Conservation (phyloP, 2,888 invertebrate genomes). For the Chymomyza procnemis region DNA sequence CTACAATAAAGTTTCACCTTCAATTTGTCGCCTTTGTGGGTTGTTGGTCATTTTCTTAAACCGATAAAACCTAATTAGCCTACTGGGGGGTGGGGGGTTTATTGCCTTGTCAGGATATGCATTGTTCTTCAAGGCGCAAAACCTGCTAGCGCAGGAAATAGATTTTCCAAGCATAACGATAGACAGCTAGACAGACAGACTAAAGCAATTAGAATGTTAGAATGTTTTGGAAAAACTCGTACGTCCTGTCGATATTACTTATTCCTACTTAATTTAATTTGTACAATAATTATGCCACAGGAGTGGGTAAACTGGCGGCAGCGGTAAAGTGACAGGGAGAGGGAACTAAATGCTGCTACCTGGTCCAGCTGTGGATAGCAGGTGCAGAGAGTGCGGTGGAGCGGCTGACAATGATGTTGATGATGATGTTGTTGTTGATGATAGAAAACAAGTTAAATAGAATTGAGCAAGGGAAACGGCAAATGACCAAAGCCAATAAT, state of each 20-base stretch:
- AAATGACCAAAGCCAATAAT: slow-evolving; percentile 64
- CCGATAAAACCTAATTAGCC: slow-evolving; percentile 55
- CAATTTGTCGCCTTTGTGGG: slow-evolving; percentile 13
- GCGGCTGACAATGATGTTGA: slow-evolving; percentile 13
- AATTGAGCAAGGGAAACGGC: slow-evolving; percentile 4
- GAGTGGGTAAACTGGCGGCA: slow-evolving; percentile 13
- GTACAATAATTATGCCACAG: slow-evolving; percentile 35
- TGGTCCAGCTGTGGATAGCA: slow-evolving; percentile 37
- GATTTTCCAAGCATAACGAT: neutral
- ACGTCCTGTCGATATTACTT: slow-evolving; percentile 46
- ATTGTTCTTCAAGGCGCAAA: slow-evolving; percentile 38
- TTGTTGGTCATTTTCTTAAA: slow-evolving; percentile 18
- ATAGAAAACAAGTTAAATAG: neutral
- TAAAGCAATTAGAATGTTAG: slow-evolving; percentile 62
- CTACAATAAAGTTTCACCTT: neutral
- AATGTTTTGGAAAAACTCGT: slow-evolving; percentile 42
- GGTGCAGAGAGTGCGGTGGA: slow-evolving; percentile 2
- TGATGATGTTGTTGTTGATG: neutral
- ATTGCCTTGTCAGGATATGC: slow-evolving; percentile 18
- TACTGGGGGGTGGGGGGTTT: slow-evolving; percentile 54
- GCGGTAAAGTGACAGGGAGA: slow-evolving; percentile 6
- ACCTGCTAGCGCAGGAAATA: slow-evolving; percentile 47
- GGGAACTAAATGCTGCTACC: slow-evolving; percentile 9
- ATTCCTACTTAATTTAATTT: slow-evolving; percentile 57
- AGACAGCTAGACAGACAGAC: slow-evolving; percentile 2